A percentile compares a stretch with the other conserved stretches of the same genome.
Evolutionary conservation across 1,140 invertebrate genomes (phyloP).

Genomic region (Trinorchestia longiramus): DNA sequence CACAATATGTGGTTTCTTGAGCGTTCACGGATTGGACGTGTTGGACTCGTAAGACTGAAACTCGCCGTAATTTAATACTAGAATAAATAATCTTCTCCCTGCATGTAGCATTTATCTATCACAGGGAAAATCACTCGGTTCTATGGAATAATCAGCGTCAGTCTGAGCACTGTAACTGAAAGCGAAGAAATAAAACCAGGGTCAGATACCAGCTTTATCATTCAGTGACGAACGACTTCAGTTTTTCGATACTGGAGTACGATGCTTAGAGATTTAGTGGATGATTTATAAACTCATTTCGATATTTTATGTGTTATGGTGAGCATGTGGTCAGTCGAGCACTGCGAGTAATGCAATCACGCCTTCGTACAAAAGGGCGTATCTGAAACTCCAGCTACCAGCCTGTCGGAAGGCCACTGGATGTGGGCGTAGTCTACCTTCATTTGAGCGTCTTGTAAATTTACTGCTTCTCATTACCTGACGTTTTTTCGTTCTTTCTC

Average conservation of each 20-base stretch:
- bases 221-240: neutral
- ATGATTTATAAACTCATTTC: neutral
- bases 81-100: neutral
- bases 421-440: neutral
- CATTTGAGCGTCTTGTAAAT: conserved; percentile 7
- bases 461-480: conserved; percentile 13
- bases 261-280: neutral
- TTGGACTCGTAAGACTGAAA: neutral
- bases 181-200: neutral
- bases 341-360: neutral
- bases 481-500: neutral
- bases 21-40: neutral
- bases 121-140: neutral
- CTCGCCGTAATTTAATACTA: neutral
- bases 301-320: neutral
- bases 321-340: neutral
- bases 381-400: neutral
- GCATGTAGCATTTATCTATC: neutral
- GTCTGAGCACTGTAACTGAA: neutral
- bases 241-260: neutral
- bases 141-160: neutral
- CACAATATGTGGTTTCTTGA: neutral
- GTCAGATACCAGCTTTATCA: neutral
- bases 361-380: conserved; percentile 32
- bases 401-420: conserved; percentile 25